phyloP scores from a whole-genome alignment of 35 echinoderm and acorn worm species.

The Apostichopus californicus region DNA sequence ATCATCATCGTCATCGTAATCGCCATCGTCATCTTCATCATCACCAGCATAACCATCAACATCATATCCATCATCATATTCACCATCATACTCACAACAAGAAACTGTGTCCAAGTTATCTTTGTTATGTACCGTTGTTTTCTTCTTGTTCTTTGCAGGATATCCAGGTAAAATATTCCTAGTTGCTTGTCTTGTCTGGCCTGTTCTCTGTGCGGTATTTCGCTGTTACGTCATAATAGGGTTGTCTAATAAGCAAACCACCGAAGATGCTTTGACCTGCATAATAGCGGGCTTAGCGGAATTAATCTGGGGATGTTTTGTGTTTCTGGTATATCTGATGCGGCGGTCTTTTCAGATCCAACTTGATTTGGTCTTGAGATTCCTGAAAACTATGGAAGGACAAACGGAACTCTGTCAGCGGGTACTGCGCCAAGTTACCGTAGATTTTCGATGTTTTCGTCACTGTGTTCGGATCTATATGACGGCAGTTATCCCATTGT shows the following conservation, averaged over 20 bases:
- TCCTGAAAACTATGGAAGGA: background rate
- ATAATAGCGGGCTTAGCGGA: background rate
- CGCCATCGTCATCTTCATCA: no score
- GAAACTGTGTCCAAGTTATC: no score
- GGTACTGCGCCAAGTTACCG: background rate
- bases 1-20: no score
- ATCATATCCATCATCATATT: no score
- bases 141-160: constrained; percentile 8
- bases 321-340: constrained; percentile 17
- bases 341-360: constrained; percentile 26
- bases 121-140: no score
- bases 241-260: background rate
- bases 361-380: background rate
- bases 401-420: background rate
- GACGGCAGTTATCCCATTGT: constrained; percentile 26
- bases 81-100: no score
- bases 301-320: constrained; percentile 24
- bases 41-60: no score
- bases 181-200: constrained; percentile 26
- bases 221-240: background rate
- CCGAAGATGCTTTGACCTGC: background rate
- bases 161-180: background rate
- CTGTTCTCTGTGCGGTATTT: constrained; percentile 2
- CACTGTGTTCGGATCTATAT: constrained; percentile 33
- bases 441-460: constrained; percentile 35